A percentile compares a stretch with the other conserved stretches of the same genome.
phyloP scores from a whole-genome alignment of 2,888 invertebrate genomes.

The Hymenopus coronatus region DNA sequence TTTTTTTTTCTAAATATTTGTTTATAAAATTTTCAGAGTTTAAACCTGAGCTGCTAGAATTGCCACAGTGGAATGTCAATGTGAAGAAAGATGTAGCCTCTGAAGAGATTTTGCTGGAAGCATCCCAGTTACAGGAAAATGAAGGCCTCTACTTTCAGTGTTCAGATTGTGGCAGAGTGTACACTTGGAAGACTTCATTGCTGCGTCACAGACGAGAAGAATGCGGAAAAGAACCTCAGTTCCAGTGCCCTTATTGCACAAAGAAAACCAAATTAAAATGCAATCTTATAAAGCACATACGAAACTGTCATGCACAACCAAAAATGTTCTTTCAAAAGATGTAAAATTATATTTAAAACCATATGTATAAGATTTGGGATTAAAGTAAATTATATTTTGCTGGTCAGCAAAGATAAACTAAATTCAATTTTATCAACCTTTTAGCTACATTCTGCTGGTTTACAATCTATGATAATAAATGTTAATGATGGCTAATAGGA shows the following conservation, averaged over 20 bases:
- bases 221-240: slow-evolving; percentile 52
- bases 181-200: slow-evolving; percentile 40
- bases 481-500: no score
- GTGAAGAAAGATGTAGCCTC: background rate
- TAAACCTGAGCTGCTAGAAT: background rate
- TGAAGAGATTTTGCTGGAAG: background rate
- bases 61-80: background rate
- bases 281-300: slow-evolving; percentile 21
- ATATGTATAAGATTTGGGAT: no score
- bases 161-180: slow-evolving; percentile 40
- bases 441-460: no score
- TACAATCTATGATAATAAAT: no score
- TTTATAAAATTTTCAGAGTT: background rate
- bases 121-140: background rate
- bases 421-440: no score
- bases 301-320: background rate
- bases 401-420: no score
- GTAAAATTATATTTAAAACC: background rate
- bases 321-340: background rate
- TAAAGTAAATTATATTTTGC: no score
- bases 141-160: slow-evolving; percentile 36
- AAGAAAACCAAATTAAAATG: slow-evolving; percentile 16
- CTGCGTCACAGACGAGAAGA: slow-evolving; percentile 53
- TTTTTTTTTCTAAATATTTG: background rate
- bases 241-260: slow-evolving; percentile 40